These are phyloP conservation scores for Trichogramma pretiosum DNA, from an alignment of 1,140 invertebrate species.

Conservation along the genomic window DNA sequence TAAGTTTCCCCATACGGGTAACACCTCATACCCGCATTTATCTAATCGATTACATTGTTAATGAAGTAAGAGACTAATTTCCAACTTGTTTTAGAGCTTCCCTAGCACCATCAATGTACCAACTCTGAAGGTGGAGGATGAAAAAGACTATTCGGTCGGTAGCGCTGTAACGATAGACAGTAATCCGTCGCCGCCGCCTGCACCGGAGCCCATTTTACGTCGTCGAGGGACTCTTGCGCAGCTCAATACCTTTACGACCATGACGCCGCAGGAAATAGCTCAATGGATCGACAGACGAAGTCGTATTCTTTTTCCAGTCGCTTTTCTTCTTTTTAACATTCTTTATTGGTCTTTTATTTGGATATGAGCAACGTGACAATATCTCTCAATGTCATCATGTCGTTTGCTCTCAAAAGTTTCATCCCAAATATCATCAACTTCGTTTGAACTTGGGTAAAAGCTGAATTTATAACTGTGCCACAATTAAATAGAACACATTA, in stretches of 20 bases:
- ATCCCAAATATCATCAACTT: too few relatives aligned
- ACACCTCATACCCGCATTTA: too few relatives aligned
- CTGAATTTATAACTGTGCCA: too few relatives aligned
- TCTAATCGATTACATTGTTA: background rate
- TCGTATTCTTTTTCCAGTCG: slow-evolving; percentile 64
- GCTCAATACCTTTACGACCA: slow-evolving; percentile 59
- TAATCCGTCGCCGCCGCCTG: slow-evolving; percentile 28
- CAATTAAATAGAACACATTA: too few relatives aligned
- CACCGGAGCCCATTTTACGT: slow-evolving; percentile 35
- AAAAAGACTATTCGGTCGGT: slow-evolving; percentile 47
- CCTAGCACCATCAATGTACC: slow-evolving; percentile 54
- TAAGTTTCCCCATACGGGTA: slow-evolving; percentile 46
- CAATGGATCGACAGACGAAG: slow-evolving; percentile 78
- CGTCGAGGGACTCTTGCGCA: slow-evolving; percentile 37
- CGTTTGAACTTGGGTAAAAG: too few relatives aligned
- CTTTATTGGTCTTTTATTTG: slow-evolving; percentile 78
- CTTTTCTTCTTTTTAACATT: slow-evolving; percentile 73
- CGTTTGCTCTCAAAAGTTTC: too few relatives aligned
- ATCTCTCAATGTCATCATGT: too few relatives aligned
- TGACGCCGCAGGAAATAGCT: slow-evolving; percentile 78
- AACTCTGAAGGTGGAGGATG: slow-evolving; percentile 55
- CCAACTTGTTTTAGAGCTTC: slow-evolving; percentile 50
- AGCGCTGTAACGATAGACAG: slow-evolving; percentile 37
- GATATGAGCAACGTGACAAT: slow-evolving; percentile 42
- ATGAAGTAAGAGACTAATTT: slow-evolving; percentile 11